These are phyloP conservation scores for Malurus cyaneus DNA, from an alignment of 2,113 vertebrate species.

Conservation along the genomic window DNA sequence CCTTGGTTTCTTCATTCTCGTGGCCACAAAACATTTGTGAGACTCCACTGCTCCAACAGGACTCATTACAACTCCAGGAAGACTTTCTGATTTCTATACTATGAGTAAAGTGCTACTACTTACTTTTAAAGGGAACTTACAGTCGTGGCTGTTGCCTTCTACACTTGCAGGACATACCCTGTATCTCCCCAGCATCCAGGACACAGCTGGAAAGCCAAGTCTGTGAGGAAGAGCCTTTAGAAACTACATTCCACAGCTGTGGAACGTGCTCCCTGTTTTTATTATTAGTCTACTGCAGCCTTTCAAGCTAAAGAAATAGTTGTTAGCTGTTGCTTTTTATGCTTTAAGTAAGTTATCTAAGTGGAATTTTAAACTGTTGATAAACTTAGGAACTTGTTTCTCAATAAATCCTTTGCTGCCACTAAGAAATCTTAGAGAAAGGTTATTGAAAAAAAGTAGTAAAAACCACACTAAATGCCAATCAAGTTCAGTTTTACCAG, in stretches of 20 bases:
- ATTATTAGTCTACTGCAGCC: neutral
- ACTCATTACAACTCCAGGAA: neutral
- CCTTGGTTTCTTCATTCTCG: neutral
- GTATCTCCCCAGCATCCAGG: constrained; percentile 31
- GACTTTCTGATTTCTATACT: neutral
- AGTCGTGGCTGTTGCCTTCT: constrained; percentile 35
- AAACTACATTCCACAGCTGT: constrained; percentile 19
- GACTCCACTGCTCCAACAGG: neutral
- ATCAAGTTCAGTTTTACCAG: neutral
- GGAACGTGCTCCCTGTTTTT: neutral
- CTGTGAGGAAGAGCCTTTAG: constrained; percentile 47
- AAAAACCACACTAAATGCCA: neutral
- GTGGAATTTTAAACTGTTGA: neutral
- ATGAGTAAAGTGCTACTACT: neutral
- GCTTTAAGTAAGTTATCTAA: neutral
- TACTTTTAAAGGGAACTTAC: constrained; percentile 25
- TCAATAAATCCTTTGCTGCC: neutral
- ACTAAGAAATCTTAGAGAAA: neutral
- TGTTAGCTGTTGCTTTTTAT: neutral
- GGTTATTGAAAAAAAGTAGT: neutral
- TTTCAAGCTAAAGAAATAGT: constrained; percentile 14
- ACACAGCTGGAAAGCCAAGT: constrained; percentile 44
- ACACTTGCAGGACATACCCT: constrained; percentile 23
- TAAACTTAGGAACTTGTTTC: neutral
- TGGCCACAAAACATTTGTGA: neutral